These are phyloP conservation scores for Elymnias hypermnestra DNA, from an alignment of 1,140 invertebrate species.

Conservation along the genomic window DNA sequence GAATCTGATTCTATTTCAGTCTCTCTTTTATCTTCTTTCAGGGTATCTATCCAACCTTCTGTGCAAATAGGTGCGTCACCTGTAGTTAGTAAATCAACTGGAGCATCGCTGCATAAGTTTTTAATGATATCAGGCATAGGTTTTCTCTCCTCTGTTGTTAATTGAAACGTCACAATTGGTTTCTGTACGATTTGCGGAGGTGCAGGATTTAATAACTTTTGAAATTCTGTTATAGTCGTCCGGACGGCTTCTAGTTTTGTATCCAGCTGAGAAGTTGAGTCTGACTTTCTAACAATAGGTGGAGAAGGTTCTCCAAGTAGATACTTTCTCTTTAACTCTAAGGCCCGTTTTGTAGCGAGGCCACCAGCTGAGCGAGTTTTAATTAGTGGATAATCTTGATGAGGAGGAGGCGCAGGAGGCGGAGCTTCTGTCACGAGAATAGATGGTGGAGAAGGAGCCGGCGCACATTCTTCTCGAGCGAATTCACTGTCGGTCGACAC, in stretches of 20 bases:
- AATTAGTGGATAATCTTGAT: slow-evolving; percentile 82
- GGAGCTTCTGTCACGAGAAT: slow-evolving; percentile 55
- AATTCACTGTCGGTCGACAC: slow-evolving; percentile 95
- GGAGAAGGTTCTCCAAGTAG: slow-evolving; percentile 81
- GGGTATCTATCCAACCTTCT: slow-evolving; percentile 36
- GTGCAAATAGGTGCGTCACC: slow-evolving; percentile 45
- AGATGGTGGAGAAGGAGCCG: slow-evolving; percentile 64
- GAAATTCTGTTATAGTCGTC: slow-evolving; percentile 91
- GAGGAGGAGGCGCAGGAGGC: slow-evolving; percentile 76
- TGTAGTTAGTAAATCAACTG: slow-evolving; percentile 55
- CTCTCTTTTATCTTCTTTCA: slow-evolving; percentile 34
- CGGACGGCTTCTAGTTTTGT: slow-evolving; percentile 88
- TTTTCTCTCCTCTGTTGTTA: slow-evolving; percentile 38
- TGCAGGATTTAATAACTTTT: slow-evolving; percentile 90
- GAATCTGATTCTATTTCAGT: slow-evolving; percentile 80
- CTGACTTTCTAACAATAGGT: slow-evolving; percentile 85
- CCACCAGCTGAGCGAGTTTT: slow-evolving; percentile 90
- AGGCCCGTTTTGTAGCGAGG: slow-evolving; percentile 88
- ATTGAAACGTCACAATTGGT: slow-evolving; percentile 52
- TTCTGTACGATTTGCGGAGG: slow-evolving; percentile 71
- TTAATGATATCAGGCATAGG: slow-evolving; percentile 66
- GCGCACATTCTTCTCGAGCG: slow-evolving; percentile 86
- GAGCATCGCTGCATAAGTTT: slow-evolving; percentile 48
- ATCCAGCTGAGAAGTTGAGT: slow-evolving; percentile 89
- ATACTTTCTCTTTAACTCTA: slow-evolving; percentile 91